Percentiles rank a stretch among this genome's conserved stretches.
Conservation (phyloP, 2,797 vertebrate genomes). For the Protonibea diacanthus region DNA sequence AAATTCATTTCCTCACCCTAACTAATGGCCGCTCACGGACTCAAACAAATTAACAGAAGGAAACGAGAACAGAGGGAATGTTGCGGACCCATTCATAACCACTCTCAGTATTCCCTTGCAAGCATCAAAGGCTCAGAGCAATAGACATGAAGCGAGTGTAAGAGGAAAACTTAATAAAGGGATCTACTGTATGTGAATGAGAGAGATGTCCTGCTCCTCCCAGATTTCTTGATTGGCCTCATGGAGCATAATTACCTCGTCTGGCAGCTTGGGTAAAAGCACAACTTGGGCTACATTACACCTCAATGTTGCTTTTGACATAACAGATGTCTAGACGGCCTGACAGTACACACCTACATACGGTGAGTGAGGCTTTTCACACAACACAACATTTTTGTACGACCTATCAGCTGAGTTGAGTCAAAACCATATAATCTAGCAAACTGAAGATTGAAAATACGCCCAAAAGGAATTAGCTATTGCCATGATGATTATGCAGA, state of each 20-base stretch:
- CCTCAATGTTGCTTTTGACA: background rate
- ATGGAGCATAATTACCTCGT: slow-evolving; percentile 4
- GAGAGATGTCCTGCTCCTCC: background rate
- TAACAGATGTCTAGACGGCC: background rate
- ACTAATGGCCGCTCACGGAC: slow-evolving; percentile 6
- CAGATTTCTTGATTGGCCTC: slow-evolving; percentile 7
- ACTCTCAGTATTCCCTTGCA: slow-evolving; percentile 1
- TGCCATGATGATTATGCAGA: slow-evolving; percentile 9
- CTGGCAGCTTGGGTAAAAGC: background rate
- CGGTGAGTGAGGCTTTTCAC: slow-evolving; percentile 24
- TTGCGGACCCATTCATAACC: slow-evolving; percentile 27
- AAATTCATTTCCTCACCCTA: slow-evolving; percentile 18
- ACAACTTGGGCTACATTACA: background rate
- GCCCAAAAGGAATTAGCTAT: background rate
- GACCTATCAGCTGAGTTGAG: slow-evolving; percentile 8
- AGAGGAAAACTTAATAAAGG: background rate
- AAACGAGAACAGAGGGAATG: slow-evolving; percentile 29
- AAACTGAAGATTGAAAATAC: slow-evolving; percentile 5
- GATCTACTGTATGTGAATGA: background rate
- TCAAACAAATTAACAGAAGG: slow-evolving; percentile 35
- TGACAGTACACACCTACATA: slow-evolving; percentile 1
- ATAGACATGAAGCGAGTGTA: slow-evolving; percentile 10
- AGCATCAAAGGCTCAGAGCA: slow-evolving; percentile 20
- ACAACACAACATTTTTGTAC: background rate
- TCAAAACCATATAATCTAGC: background rate